Conservation (phyloP, 2,888 invertebrate species). For the Drosophila helvetica region DNA sequence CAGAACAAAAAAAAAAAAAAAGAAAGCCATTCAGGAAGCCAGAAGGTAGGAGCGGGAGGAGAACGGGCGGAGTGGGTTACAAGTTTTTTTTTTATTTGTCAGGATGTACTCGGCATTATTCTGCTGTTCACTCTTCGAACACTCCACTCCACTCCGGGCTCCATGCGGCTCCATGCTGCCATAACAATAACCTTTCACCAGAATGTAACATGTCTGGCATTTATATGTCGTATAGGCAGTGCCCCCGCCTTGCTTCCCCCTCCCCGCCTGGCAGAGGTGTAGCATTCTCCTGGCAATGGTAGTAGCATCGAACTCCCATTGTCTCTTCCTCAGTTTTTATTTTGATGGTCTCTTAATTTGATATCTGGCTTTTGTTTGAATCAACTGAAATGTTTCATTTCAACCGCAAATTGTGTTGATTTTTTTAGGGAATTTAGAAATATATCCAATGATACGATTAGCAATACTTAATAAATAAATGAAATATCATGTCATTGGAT, state of each 20-base stretch:
- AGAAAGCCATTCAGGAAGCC: slow-evolving; percentile 6
- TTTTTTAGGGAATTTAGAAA: slow-evolving; percentile 7
- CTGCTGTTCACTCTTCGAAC: slow-evolving; percentile 55
- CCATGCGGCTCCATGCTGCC: slow-evolving; percentile 33
- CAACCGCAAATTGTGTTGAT: slow-evolving; percentile 21
- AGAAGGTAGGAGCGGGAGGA: not conserved
- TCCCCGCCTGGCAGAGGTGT: not conserved
- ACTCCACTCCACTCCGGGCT: not conserved
- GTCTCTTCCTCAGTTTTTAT: slow-evolving; percentile 6
- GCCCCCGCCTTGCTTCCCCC: not conserved
- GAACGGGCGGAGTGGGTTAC: slow-evolving; percentile 20
- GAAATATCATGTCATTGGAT: too few species aligned
- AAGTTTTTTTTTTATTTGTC: slow-evolving; percentile 52
- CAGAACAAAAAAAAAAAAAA: slow-evolving; percentile 16
- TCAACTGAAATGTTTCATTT: slow-evolving; percentile 9
- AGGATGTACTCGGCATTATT: slow-evolving; percentile 48
- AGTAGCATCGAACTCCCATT: slow-evolving; percentile 22
- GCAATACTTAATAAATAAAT: too few species aligned
- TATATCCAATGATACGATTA: too few species aligned
- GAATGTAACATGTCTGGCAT: slow-evolving; percentile 77
- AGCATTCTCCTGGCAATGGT: slow-evolving; percentile 16
- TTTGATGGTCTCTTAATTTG: slow-evolving; percentile 32
- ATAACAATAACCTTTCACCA: slow-evolving; percentile 76
- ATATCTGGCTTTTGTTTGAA: slow-evolving; percentile 27
- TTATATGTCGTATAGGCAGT: slow-evolving; percentile 57